Conservation (phyloP, 1,140 invertebrate genomes). For the Hycleus phaleratus region DNA sequence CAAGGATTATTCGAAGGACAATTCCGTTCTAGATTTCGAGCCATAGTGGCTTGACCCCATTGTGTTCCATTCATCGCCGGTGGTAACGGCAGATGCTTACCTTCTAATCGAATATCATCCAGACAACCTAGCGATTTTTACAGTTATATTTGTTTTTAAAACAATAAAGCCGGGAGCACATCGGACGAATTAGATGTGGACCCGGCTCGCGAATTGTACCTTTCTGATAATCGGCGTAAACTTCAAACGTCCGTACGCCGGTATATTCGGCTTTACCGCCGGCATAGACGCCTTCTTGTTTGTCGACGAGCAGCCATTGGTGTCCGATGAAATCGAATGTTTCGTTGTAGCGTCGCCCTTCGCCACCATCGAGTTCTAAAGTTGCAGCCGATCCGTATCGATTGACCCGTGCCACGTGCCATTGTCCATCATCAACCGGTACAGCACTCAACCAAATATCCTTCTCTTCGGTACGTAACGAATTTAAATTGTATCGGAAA, state of each 20-base stretch:
- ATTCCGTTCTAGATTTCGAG: slow-evolving; percentile 77
- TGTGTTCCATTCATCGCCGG: slow-evolving; percentile 91
- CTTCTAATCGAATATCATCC: slow-evolving; percentile 81
- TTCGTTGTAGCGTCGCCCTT: slow-evolving; percentile 90
- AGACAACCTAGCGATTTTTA: slow-evolving; percentile 58
- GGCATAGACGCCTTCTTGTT: slow-evolving; percentile 89
- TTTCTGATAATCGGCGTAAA: slow-evolving; percentile 92
- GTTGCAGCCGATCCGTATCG: slow-evolving; percentile 91
- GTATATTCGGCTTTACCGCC: slow-evolving; percentile 93
- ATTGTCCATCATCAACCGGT: slow-evolving; percentile 90
- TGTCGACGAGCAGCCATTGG: slow-evolving; percentile 86
- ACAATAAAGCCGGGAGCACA: too few relatives aligned
- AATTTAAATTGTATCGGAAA: slow-evolving; percentile 91
- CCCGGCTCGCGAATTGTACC: slow-evolving; percentile 44
- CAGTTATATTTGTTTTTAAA: background rate
- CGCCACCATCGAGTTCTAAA: slow-evolving; percentile 88
- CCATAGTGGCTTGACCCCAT: slow-evolving; percentile 90
- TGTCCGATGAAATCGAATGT: slow-evolving; percentile 86
- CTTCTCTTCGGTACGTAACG: slow-evolving; percentile 76
- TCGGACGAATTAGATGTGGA: too few relatives aligned
- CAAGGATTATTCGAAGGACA: slow-evolving; percentile 93
- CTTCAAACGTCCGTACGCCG: slow-evolving; percentile 83
- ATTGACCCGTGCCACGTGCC: slow-evolving; percentile 87
- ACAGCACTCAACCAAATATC: slow-evolving; percentile 86
- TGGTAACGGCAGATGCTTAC: slow-evolving; percentile 82